Evolutionary conservation across 2,888 invertebrate species (phyloP).

Genomic region (Polyploca ridens): DNA sequence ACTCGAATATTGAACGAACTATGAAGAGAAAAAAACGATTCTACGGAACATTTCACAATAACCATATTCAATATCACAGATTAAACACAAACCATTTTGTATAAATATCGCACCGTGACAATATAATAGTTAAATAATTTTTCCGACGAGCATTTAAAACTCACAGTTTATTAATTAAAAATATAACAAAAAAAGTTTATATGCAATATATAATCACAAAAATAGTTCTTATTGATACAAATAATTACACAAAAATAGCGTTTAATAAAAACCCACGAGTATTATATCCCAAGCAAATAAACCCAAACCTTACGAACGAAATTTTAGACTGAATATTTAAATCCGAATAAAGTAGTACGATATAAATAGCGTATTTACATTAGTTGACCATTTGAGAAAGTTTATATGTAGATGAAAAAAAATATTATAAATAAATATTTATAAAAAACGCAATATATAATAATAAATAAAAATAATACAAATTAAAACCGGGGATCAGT

Average conservation of each 20-base stretch:
- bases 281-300: conserved; percentile 73
- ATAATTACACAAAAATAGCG: conserved; percentile 59
- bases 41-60: conserved; percentile 48
- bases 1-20: conserved; percentile 59
- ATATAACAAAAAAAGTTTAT: conserved; percentile 46
- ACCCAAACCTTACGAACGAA: conserved; percentile 81
- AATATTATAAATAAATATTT: conserved; percentile 49
- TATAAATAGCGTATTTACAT: conserved; percentile 82
- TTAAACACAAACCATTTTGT: conserved; percentile 57
- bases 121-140: conserved; percentile 57
- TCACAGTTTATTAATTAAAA: conserved; percentile 61
- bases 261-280: conserved; percentile 47
- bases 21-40: conserved; percentile 81
- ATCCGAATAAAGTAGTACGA: conserved; percentile 71
- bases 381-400: conserved; percentile 84
- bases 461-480: conserved; percentile 55
- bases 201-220: conserved; percentile 75
- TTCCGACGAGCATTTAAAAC: conserved; percentile 44
- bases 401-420: conserved; percentile 61
- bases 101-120: conserved; percentile 60
- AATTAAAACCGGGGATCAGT: conserved; percentile 78
- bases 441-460: conserved; percentile 56
- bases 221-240: conserved; percentile 54
- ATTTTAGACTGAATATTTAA: conserved; percentile 83
- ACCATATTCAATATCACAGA: conserved; percentile 47